Evolutionary conservation across 2,888 invertebrate species (phyloP).

Genomic region (Himalopsyche kuldschensis): DNA sequence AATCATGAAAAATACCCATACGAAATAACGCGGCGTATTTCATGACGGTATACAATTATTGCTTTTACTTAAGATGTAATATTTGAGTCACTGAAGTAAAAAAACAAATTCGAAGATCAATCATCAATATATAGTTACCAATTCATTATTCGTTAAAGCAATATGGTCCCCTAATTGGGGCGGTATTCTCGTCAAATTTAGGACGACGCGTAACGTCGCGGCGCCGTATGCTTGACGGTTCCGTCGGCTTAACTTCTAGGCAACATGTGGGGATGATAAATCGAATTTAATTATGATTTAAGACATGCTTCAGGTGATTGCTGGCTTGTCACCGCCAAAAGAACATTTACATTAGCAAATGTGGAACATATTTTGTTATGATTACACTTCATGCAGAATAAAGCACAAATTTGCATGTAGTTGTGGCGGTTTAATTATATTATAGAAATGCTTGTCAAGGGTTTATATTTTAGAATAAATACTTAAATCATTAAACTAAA

Average conservation of each 20-base stretch:
- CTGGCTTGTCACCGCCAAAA: not conserved
- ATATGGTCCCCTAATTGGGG: not conserved
- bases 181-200: not conserved
- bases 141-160: not conserved
- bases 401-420: not conserved
- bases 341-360: not conserved
- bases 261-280: not conserved
- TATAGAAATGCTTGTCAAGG: no score
- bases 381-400: not conserved
- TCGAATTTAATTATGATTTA: not conserved
- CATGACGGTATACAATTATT: no score
- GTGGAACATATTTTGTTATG: not conserved
- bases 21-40: no score
- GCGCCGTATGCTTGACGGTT: not conserved
- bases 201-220: not conserved
- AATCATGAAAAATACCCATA: no score
- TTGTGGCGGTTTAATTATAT: not conserved
- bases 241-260: not conserved
- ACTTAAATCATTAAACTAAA: no score
- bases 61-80: no score
- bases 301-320: constrained; percentile 1
- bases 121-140: not conserved
- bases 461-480: no score
- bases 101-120: not conserved
- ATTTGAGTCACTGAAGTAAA: not conserved